Percentiles rank a stretch among this genome's conserved stretches.
Evolutionary conservation across 2,888 invertebrate species (phyloP).

Genomic region (Synanthedon andrenaeformis): DNA sequence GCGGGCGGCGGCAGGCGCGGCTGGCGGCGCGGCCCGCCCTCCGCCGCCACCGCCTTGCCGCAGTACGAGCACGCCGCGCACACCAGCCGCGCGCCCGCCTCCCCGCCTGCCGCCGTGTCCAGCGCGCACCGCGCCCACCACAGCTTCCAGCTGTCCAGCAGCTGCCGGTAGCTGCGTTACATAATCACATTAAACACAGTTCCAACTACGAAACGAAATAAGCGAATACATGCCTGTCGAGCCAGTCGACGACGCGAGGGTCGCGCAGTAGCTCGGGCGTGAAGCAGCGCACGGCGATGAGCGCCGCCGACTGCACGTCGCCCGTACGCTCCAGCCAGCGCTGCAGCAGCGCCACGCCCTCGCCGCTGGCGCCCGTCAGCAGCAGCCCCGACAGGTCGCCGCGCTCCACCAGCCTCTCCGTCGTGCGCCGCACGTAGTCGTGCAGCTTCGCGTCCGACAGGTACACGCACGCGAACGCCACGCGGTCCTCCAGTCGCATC

Average conservation of each 20-base stretch:
- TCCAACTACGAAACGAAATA: background rate
- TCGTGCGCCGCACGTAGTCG: conserved; percentile 81
- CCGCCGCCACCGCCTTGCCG: conserved; percentile 89
- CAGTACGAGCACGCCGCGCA: conserved; percentile 93
- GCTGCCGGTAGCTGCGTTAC: conserved; percentile 77
- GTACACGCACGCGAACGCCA: conserved; percentile 92
- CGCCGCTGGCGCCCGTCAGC: conserved; percentile 75
- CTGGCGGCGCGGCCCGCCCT: conserved; percentile 71
- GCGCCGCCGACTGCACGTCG: conserved; percentile 91
- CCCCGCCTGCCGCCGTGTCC: conserved; percentile 86
- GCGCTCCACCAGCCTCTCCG: conserved; percentile 76
- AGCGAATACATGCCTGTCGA: conserved; percentile 62
- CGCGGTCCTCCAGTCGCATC: conserved; percentile 87
- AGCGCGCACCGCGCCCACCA: conserved; percentile 92
- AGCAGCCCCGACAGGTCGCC: conserved; percentile 88
- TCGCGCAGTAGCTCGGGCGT: conserved; percentile 76
- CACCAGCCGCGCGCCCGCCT: conserved; percentile 38
- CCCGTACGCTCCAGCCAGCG: conserved; percentile 87
- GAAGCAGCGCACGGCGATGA: conserved; percentile 84
- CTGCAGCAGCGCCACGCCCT: conserved; percentile 85
- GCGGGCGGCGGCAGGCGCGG: conserved; percentile 75
- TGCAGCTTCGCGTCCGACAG: conserved; percentile 82
- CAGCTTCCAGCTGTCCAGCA: conserved; percentile 90
- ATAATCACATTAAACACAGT: background rate
- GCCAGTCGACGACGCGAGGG: conserved; percentile 78